Percentiles rank a stretch among this genome's conserved stretches.
Evolutionary conservation across 2,888 invertebrate species (phyloP).

Genomic region (Lapara coniferarum): DNA sequence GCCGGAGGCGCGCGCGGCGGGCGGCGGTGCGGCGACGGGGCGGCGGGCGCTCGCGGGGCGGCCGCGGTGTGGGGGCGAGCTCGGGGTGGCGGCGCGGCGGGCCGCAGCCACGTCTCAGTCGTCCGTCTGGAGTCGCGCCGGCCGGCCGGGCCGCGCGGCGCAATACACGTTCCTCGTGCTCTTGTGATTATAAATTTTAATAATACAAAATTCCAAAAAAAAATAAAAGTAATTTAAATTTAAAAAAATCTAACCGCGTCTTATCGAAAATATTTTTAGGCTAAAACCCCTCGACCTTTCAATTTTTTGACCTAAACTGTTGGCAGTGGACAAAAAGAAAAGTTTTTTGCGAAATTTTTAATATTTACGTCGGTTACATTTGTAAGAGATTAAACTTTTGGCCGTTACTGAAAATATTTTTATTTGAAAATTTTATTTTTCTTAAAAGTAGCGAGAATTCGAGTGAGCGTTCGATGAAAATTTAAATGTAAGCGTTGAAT

Average conservation of each 20-base stretch:
- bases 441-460: constrained; percentile 60
- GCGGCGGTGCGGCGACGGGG: constrained; percentile 45
- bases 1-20: constrained; percentile 39
- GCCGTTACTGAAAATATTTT: constrained; percentile 78
- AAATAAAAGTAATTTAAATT: constrained; percentile 51
- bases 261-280: constrained; percentile 80
- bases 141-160: constrained; percentile 82
- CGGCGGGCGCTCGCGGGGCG: constrained; percentile 42
- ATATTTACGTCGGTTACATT: constrained; percentile 82
- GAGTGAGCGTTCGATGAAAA: constrained; percentile 66
- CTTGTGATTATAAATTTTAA: constrained; percentile 83
- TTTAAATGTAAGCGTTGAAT: constrained; percentile 71
- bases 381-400: constrained; percentile 77
- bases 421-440: constrained; percentile 73
- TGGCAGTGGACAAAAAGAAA: constrained; percentile 60
- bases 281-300: constrained; percentile 66
- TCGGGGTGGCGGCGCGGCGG: constrained; percentile 59
- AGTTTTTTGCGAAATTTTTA: constrained; percentile 80
- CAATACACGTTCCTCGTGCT: constrained; percentile 83
- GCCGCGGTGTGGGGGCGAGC: constrained; percentile 40
- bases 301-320: constrained; percentile 74
- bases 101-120: constrained; percentile 75
- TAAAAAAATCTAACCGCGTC: constrained; percentile 68
- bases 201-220: constrained; percentile 66
- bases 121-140: constrained; percentile 83